These are phyloP conservation scores for Calidris pugnax DNA, from an alignment of 2,113 vertebrate species.

Conservation along the genomic window DNA sequence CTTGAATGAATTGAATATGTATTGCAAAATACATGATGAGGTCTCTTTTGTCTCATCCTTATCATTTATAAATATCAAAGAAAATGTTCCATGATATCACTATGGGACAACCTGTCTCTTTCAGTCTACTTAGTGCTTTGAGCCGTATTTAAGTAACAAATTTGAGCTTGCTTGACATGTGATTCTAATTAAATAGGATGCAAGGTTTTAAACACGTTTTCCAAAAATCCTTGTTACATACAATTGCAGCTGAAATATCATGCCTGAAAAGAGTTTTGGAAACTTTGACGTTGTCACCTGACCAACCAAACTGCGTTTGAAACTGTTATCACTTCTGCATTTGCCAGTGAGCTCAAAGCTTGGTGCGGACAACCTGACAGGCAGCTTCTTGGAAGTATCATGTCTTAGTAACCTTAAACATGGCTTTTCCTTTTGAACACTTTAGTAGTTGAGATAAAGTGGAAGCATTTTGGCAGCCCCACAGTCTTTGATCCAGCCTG, in stretches of 20 bases:
- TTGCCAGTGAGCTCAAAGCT: slow-evolving; percentile 29
- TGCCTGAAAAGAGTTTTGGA: slow-evolving; percentile 36
- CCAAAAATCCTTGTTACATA: neutral
- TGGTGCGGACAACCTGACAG: slow-evolving; percentile 22
- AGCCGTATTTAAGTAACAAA: slow-evolving; percentile 33
- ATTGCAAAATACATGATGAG: neutral
- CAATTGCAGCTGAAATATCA: neutral
- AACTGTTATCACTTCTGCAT: slow-evolving; percentile 8
- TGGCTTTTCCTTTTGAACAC: slow-evolving; percentile 27
- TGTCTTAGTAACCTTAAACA: slow-evolving; percentile 49
- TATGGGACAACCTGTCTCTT: neutral
- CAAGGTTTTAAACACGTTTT: slow-evolving; percentile 24
- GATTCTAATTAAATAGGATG: neutral
- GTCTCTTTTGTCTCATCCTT: neutral
- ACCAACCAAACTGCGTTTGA: slow-evolving; percentile 19
- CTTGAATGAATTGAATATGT: neutral
- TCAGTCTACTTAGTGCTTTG: neutral
- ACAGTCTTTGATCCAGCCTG: slow-evolving; percentile 29
- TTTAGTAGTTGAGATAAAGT: slow-evolving; percentile 23
- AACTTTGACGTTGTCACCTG: slow-evolving; percentile 30
- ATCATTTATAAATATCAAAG: neutral
- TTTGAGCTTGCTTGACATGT: neutral
- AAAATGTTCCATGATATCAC: neutral
- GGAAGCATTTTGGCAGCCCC: neutral
- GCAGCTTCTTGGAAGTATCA: slow-evolving; percentile 39